A percentile compares a stretch with the other conserved stretches of the same genome.
These are phyloP conservation scores for Drosophila histrio DNA, from an alignment of 2,888 invertebrate species.

Conservation along the genomic window DNA sequence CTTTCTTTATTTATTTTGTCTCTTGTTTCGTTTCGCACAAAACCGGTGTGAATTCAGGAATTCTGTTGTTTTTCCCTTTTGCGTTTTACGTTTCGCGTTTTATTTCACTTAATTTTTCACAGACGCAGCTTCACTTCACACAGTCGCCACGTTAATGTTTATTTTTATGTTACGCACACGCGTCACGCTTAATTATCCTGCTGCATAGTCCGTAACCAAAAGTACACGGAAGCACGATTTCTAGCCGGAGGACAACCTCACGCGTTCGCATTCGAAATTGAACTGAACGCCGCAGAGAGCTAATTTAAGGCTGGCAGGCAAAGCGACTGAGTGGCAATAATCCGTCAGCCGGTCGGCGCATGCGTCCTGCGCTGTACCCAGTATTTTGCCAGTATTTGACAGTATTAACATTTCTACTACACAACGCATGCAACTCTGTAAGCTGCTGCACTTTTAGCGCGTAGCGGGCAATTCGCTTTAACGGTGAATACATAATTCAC, in stretches of 20 bases:
- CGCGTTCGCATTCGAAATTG: conserved; percentile 51
- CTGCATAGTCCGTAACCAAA: conserved; percentile 33
- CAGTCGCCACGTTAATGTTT: conserved; percentile 56
- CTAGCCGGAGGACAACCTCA: conserved; percentile 42
- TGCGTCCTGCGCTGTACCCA: conserved; percentile 51
- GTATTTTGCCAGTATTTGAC: conserved; percentile 42
- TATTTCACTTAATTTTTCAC: conserved; percentile 16
- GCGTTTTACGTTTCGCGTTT: conserved; percentile 12
- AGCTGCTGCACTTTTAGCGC: conserved; percentile 6
- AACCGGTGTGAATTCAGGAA: conserved; percentile 42
- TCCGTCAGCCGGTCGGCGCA: conserved; percentile 35
- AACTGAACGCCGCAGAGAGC: conserved; percentile 62
- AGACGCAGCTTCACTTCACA: conserved; percentile 45
- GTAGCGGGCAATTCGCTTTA: not conserved
- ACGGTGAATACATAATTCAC: not conserved
- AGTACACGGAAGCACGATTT: conserved; percentile 2
- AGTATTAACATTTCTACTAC: not conserved
- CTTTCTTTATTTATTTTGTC: conserved; percentile 27
- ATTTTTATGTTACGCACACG: conserved; percentile 79
- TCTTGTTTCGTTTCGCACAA: conserved; percentile 20
- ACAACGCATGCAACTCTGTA: conserved; percentile 31
- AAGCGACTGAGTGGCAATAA: not conserved
- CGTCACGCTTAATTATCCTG: conserved; percentile 79
- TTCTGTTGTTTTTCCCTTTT: conserved; percentile 27
- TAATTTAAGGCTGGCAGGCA: conserved; percentile 53